Conservation (phyloP, 2,797 vertebrate species). For the Catostomus latipinnis region DNA sequence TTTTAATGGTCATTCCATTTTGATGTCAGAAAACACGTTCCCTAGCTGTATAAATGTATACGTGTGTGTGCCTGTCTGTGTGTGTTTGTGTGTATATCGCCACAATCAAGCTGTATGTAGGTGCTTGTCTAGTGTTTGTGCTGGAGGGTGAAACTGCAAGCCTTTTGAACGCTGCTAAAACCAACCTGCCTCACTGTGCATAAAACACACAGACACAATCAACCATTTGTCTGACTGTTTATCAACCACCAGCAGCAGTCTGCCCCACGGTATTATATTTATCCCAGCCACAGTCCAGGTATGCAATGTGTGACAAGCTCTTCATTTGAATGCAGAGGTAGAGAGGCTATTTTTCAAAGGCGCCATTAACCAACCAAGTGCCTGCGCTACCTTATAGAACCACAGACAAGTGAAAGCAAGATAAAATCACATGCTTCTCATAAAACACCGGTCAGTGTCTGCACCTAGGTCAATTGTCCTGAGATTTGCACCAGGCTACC, state of each 20-base stretch:
- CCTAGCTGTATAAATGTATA: background rate
- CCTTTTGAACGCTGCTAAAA: constrained; percentile 49
- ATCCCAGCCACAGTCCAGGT: constrained; percentile 25
- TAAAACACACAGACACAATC: constrained; percentile 48
- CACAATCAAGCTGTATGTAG: constrained; percentile 5
- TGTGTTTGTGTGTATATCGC: constrained; percentile 43
- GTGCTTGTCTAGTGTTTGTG: constrained; percentile 28
- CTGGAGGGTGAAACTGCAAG: constrained; percentile 50
- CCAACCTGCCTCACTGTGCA: constrained; percentile 40
- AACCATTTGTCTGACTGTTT: constrained; percentile 56
- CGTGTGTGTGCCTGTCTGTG: constrained; percentile 6
- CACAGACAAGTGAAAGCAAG: constrained; percentile 37
- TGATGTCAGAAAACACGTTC: constrained; percentile 53
- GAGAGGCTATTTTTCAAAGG: constrained; percentile 10
- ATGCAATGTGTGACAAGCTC: constrained; percentile 30
- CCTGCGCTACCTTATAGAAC: constrained; percentile 20
- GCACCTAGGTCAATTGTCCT: constrained; percentile 23
- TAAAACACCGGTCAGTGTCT: constrained; percentile 43
- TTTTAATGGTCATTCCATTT: constrained; percentile 62
- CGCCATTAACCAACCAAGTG: background rate
- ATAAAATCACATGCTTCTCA: constrained; percentile 29
- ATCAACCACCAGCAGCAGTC: constrained; percentile 59
- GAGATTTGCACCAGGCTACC: too few relatives aligned
- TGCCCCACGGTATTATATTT: constrained; percentile 47
- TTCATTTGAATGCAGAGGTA: constrained; percentile 37